These are phyloP conservation scores for Pinctada fucata DNA, from an alignment of 2,888 invertebrate species.

Conservation along the genomic window DNA sequence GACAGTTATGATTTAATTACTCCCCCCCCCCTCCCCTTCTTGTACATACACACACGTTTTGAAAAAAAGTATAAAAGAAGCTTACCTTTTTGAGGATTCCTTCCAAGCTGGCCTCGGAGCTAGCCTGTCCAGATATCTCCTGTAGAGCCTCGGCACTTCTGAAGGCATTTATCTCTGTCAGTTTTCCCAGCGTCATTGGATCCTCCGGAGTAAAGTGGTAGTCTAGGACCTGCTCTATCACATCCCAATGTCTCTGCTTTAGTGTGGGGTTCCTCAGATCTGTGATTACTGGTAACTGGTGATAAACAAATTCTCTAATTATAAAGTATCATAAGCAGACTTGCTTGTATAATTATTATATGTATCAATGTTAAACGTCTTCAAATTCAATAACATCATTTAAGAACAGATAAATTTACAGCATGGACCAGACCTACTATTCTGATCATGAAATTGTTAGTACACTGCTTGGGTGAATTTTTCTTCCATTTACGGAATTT, in stretches of 20 bases:
- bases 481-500: too few species aligned
- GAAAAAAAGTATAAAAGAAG: background rate
- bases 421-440: too few species aligned
- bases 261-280: conserved; percentile 89
- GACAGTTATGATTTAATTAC: too few species aligned
- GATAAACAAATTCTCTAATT: background rate
- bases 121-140: conserved; percentile 92
- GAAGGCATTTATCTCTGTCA: conserved; percentile 87
- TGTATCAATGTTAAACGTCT: too few species aligned
- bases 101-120: conserved; percentile 91
- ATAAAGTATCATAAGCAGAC: background rate
- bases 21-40: too few species aligned
- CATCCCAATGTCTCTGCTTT: conserved; percentile 89
- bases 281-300: conserved; percentile 83
- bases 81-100: conserved; percentile 85
- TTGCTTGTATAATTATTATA: background rate
- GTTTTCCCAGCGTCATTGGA: conserved; percentile 82
- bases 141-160: conserved; percentile 85
- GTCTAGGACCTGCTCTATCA: conserved; percentile 86
- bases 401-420: too few species aligned
- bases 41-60: too few species aligned
- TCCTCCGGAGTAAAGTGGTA: conserved; percentile 84
- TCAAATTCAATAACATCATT: too few species aligned
- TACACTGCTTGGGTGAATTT: too few species aligned
- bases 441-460: too few species aligned